Evolutionary conservation across 2,888 invertebrate genomes (phyloP).

Genomic region (Melinopterus prodromus): DNA sequence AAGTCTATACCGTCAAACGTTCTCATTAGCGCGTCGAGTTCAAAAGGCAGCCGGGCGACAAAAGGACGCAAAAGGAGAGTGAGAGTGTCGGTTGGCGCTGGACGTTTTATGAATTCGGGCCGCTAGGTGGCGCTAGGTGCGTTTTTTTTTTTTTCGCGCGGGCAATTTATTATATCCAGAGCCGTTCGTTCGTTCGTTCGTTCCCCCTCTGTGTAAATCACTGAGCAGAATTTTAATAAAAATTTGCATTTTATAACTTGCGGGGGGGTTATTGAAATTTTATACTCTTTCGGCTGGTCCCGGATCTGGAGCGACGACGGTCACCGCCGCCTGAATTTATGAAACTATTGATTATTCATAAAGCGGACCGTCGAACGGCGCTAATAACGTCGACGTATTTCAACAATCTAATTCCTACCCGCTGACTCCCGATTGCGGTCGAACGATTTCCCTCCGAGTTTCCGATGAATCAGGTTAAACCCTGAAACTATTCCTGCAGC

Average conservation of each 20-base stretch:
- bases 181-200: slow-evolving; percentile 26
- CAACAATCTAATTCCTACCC: slow-evolving; percentile 24
- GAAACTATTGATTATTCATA: slow-evolving; percentile 37
- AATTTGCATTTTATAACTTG: slow-evolving; percentile 39
- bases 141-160: neutral
- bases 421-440: neutral
- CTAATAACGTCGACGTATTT: slow-evolving; percentile 24
- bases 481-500: neutral
- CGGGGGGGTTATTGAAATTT: slow-evolving; percentile 36
- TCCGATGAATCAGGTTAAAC: neutral
- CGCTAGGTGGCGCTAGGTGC: neutral
- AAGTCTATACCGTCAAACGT: neutral
- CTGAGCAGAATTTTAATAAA: slow-evolving; percentile 36
- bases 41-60: neutral
- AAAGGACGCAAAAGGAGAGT: neutral
- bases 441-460: neutral
- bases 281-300: slow-evolving; percentile 25
- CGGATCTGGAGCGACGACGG: slow-evolving; percentile 15
- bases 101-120: neutral
- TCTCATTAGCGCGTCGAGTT: neutral
- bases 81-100: neutral
- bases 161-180: slow-evolving; percentile 16
- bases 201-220: slow-evolving; percentile 32
- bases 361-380: slow-evolving; percentile 14
- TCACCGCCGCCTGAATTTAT: slow-evolving; percentile 27